Percentiles rank a stretch among this genome's conserved stretches.
Evolutionary conservation across 2,113 vertebrate species (phyloP).

Genomic region (Oreochromis niloticus): DNA sequence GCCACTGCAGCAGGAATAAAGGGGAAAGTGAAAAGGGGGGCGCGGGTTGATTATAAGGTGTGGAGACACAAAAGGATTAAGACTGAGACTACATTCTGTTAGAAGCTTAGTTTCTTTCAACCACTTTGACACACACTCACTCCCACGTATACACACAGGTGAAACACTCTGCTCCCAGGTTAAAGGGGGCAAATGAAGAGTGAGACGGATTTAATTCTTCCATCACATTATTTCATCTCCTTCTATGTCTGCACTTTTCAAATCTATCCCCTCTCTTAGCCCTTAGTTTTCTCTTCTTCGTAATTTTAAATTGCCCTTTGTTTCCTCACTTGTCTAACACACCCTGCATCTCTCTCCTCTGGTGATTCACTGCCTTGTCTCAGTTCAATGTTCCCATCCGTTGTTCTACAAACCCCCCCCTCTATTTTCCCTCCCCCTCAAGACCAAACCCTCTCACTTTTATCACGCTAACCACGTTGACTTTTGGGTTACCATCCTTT

Average conservation of each 20-base stretch:
- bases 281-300: neutral
- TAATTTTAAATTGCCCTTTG: neutral
- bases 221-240: neutral
- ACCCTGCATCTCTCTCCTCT: neutral
- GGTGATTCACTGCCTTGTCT: neutral
- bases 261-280: neutral
- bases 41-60: neutral
- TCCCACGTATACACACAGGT: neutral
- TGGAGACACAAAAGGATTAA: neutral
- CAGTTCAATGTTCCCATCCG: neutral
- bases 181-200: neutral
- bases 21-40: neutral
- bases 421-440: neutral
- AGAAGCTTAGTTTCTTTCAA: neutral
- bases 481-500: neutral
- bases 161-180: neutral
- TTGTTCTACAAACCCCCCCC: neutral
- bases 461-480: neutral
- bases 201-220: neutral
- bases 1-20: conserved; percentile 17
- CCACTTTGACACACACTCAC: neutral
- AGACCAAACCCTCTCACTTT: neutral
- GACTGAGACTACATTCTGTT: neutral
- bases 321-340: neutral
- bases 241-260: neutral